Evolutionary conservation across 2,888 invertebrate species (phyloP).

Genomic region (Perizoma flavofasciatum): DNA sequence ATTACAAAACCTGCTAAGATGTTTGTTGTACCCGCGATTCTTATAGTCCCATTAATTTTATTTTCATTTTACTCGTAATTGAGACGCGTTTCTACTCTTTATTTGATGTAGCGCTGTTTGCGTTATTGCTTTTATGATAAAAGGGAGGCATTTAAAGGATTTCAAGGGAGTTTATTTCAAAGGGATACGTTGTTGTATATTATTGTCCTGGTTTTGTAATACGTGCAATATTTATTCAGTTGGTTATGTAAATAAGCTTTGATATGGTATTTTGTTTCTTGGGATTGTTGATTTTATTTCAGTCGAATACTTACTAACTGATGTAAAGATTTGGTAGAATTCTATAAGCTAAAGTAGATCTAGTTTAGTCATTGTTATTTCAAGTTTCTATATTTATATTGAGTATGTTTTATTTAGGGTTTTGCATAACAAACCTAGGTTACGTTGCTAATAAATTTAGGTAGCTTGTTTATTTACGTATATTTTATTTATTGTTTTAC

Average conservation of each 20-base stretch:
- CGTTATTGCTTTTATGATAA: constrained; percentile 61
- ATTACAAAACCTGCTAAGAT: constrained; percentile 73
- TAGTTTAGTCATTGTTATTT: background rate
- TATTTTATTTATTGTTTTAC: too few species aligned
- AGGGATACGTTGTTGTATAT: constrained; percentile 38
- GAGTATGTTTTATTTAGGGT: background rate
- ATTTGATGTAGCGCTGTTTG: constrained; percentile 66
- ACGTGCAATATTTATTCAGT: constrained; percentile 8
- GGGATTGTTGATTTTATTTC: background rate
- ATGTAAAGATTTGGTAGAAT: background rate
- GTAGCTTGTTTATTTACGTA: too few species aligned
- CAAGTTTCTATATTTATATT: background rate
- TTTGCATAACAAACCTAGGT: too few species aligned
- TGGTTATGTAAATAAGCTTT: constrained; percentile 13
- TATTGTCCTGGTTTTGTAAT: constrained; percentile 7
- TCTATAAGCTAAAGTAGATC: background rate
- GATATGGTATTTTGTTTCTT: constrained; percentile 1
- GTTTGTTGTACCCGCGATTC: constrained; percentile 56
- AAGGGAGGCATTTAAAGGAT: constrained; percentile 42
- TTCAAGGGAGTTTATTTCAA: constrained; percentile 35
- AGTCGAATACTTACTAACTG: background rate
- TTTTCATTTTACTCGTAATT: constrained; percentile 74
- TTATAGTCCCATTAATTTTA: constrained; percentile 58
- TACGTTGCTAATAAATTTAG: too few species aligned
- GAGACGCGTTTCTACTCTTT: constrained; percentile 64